Evolutionary conservation across 2,797 vertebrate genomes (phyloP).

Genomic region (Schizopygopsis pylzovi): DNA sequence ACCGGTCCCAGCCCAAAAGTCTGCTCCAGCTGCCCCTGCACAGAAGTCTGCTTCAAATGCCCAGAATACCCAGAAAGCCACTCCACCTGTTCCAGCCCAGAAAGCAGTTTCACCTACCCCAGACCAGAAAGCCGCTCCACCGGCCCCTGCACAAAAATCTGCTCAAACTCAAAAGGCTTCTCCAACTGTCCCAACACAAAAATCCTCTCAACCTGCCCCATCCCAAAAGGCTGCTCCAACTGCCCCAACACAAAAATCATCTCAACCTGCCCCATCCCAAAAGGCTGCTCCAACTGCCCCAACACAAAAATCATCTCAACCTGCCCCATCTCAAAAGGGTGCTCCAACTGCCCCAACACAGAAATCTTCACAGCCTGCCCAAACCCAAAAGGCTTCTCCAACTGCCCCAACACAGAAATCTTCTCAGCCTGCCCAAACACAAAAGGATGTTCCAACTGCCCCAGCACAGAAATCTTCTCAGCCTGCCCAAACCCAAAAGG

Average conservation of each 20-base stretch:
- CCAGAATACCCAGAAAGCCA: background rate
- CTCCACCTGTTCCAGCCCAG: slow-evolving; percentile 52
- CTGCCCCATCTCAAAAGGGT: slow-evolving; percentile 45
- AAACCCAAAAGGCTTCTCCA: slow-evolving; percentile 53
- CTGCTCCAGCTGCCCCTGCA: slow-evolving; percentile 63
- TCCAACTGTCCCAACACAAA: background rate
- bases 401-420: slow-evolving; percentile 47
- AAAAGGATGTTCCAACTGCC: slow-evolving; percentile 23
- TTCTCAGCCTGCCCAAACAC: too few species aligned
- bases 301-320: slow-evolving; percentile 61
- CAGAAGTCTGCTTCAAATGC: slow-evolving; percentile 45
- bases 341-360: slow-evolving; percentile 57
- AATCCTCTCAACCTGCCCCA: slow-evolving; percentile 62
- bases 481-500: background rate
- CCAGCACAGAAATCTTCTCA: background rate
- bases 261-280: background rate
- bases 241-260: slow-evolving; percentile 51
- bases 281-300: background rate
- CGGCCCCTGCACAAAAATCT: slow-evolving; percentile 45
- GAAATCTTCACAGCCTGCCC: slow-evolving; percentile 62
- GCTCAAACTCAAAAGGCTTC: slow-evolving; percentile 57
- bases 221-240: slow-evolving; percentile 58
- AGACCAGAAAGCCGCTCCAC: background rate
- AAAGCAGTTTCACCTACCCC: background rate
- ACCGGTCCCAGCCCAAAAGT: background rate